phyloP scores from a whole-genome alignment of 2,797 vertebrate species.

The Lithobates sylvaticus region DNA sequence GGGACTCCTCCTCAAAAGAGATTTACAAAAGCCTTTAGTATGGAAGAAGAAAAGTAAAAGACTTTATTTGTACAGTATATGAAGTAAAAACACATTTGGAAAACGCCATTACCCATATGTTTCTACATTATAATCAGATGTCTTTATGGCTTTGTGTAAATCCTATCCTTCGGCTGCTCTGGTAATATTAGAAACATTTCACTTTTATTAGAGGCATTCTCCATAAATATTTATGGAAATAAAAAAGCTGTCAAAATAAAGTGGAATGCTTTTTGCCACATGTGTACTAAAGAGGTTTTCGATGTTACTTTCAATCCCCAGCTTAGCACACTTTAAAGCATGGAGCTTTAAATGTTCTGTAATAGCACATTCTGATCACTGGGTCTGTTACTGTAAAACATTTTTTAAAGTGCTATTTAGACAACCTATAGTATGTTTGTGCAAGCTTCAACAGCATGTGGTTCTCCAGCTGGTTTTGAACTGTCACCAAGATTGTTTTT shows the following conservation, averaged over 20 bases:
- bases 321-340: slow-evolving; percentile 22
- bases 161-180: slow-evolving; percentile 40
- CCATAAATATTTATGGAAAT: slow-evolving; percentile 51
- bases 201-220: slow-evolving; percentile 50
- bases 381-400: neutral
- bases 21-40: slow-evolving; percentile 8
- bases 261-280: slow-evolving; percentile 36
- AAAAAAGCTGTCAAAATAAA: slow-evolving; percentile 47
- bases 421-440: neutral
- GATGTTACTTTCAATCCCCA: slow-evolving; percentile 12
- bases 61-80: slow-evolving; percentile 50
- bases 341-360: neutral
- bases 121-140: slow-evolving; percentile 51
- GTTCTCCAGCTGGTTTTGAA: neutral
- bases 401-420: slow-evolving; percentile 3
- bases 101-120: slow-evolving; percentile 51
- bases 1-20: neutral
- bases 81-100: slow-evolving; percentile 55
- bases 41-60: slow-evolving; percentile 34
- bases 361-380: neutral
- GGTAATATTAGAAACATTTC: slow-evolving; percentile 54
- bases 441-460: slow-evolving; percentile 11
- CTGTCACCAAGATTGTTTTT: slow-evolving; percentile 20
- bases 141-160: slow-evolving; percentile 41
- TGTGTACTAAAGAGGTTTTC: slow-evolving; percentile 29